Evolutionary conservation across 2,888 invertebrate genomes (phyloP), one percentile per base, ranked within the genome.

Genomic region (Lepas anatifera): DNA sequence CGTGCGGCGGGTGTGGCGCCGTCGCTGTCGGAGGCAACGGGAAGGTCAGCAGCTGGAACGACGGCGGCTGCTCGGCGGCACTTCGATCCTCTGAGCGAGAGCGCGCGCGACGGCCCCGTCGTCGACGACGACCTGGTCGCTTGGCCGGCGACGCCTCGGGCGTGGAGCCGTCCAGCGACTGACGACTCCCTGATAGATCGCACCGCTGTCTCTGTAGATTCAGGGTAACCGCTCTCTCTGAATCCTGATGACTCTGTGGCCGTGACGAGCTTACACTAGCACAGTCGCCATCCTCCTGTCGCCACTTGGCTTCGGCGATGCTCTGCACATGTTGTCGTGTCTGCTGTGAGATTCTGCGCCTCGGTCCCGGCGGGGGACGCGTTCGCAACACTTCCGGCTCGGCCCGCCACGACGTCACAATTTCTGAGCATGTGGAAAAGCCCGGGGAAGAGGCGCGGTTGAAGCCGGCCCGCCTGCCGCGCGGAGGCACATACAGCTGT

Each of bases 401-500:
- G 6, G 58, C 32, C 18, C 58, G 16, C 58, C 58, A 58, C 6
- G 32, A 58, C 32, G 58, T 22, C 32, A 58, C 58, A 35, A 58
- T 58, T 35, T 58, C 58, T 3, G 58, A 58, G 22, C 58, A 58
- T 22, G 58, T 58, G 22, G 58, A 58, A 35, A 58, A 58, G 32
- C 35, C 58, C 22, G 58, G 58, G 6, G 58, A 58, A 16, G 58
- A 58, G 32, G 58, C 32, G 22, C 58, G 58, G 58, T 58, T 58
- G 32, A 58, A 8, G 35, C 58, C 58, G 58, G 2, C 25, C 6
- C 58, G 58, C 3, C 58, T 32, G 58, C 58, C 58, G 58, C 58
- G 58, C n/a, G 71, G 70, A 39, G 48, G 70, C 58, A 71, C 63
- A 72, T 72, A 48, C 22, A 72, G 63, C 63, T 72, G 73, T 27